These are phyloP conservation scores for Idaea aversata DNA, from an alignment of 2,888 invertebrate species.

Conservation along the genomic window DNA sequence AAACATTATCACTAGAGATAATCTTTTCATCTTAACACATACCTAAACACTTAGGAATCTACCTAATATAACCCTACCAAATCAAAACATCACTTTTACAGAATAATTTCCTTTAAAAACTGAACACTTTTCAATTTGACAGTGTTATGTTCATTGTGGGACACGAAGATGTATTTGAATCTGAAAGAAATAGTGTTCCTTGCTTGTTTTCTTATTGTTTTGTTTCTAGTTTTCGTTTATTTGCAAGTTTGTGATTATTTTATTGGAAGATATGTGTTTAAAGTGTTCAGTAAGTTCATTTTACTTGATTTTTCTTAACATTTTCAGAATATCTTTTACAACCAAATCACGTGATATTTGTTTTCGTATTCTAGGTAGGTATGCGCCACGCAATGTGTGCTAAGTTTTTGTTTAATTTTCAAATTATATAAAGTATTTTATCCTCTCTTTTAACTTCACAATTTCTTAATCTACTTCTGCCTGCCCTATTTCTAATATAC, in stretches of 20 bases:
- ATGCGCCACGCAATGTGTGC: background rate
- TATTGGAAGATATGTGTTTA: conserved; percentile 53
- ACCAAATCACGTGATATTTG: background rate
- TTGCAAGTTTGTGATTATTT: conserved; percentile 61
- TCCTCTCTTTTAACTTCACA: too few relatives aligned
- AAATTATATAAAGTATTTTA: too few relatives aligned
- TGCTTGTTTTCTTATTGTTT: conserved; percentile 41
- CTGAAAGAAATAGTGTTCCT: conserved; percentile 54
- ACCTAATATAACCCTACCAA: background rate
- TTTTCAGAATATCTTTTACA: background rate
- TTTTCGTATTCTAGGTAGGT: background rate
- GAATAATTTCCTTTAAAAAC: background rate
- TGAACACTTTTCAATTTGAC: conserved; percentile 26
- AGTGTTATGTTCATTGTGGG: conserved; percentile 3
- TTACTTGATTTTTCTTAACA: background rate
- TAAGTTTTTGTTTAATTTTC: too few relatives aligned
- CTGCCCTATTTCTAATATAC: too few relatives aligned
- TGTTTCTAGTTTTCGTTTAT: conserved; percentile 55
- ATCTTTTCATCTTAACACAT: background rate
- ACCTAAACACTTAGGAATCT: background rate
- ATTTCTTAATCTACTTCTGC: too few relatives aligned
- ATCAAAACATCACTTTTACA: background rate
- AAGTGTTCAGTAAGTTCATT: conserved; percentile 58
- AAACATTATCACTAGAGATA: background rate
- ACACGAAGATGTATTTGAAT: conserved; percentile 50